Conservation (phyloP, 1,140 invertebrate genomes). For the Manduca sexta region DNA sequence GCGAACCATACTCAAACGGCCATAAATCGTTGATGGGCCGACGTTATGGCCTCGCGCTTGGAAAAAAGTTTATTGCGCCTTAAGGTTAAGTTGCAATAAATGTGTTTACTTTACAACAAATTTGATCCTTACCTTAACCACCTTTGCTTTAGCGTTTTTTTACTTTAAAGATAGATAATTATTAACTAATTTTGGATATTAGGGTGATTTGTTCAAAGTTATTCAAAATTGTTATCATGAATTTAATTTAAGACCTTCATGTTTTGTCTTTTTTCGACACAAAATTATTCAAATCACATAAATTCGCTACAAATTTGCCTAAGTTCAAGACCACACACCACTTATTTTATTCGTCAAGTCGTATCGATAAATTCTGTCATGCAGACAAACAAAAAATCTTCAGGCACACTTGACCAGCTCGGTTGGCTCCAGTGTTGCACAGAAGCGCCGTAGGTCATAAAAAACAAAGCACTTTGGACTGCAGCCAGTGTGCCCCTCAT, state of each 20-base stretch:
- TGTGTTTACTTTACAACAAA: constrained; percentile 1
- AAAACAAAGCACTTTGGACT: constrained; percentile 61
- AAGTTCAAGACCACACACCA: background rate
- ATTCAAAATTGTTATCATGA: background rate
- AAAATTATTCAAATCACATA: too few species aligned
- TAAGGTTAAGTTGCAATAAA: constrained; percentile 8
- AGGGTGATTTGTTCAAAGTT: background rate
- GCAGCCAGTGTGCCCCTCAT: constrained; percentile 49
- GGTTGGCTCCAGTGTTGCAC: constrained; percentile 32
- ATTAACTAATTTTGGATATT: too few species aligned
- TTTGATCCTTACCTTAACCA: too few species aligned
- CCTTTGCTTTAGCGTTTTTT: too few species aligned
- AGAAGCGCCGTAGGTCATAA: constrained; percentile 41
- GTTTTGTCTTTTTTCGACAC: too few species aligned
- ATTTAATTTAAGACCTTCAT: too few species aligned
- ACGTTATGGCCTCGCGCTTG: constrained; percentile 2
- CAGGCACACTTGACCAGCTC: constrained; percentile 38
- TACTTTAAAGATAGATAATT: too few species aligned
- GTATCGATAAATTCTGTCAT: constrained; percentile 15
- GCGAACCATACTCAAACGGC: constrained; percentile 2
- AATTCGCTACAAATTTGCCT: too few species aligned
- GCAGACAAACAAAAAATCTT: constrained; percentile 46
- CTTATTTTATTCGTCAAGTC: background rate
- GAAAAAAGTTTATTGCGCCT: constrained; percentile 6
- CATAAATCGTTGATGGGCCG: constrained; percentile 10